Evolutionary conservation across 2,113 vertebrate genomes (phyloP).

Genomic region (Montifringilla adamsi): DNA sequence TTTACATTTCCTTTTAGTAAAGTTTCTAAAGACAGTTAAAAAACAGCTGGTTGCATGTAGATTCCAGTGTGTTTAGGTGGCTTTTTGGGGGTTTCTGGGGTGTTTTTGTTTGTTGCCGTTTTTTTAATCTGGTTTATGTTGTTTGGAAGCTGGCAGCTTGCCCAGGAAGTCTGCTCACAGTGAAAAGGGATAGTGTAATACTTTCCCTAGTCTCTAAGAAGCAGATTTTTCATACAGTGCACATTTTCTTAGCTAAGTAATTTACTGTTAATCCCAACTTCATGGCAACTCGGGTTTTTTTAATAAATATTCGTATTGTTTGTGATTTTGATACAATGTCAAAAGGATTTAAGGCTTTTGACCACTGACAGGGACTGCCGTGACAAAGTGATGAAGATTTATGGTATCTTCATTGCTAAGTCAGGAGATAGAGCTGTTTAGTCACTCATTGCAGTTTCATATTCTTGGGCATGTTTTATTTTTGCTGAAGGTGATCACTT

Average conservation of each 20-base stretch:
- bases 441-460: background rate
- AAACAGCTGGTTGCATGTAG: background rate
- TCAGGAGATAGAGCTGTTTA: background rate
- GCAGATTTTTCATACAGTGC: background rate
- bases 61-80: background rate
- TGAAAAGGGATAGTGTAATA: background rate
- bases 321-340: background rate
- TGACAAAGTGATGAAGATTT: background rate
- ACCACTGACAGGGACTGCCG: background rate
- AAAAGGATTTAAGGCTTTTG: background rate
- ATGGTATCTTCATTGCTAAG: background rate
- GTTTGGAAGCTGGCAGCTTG: background rate
- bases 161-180: background rate
- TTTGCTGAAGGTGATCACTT: background rate
- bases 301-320: rapidly evolving
- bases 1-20: background rate
- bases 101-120: background rate
- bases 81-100: background rate
- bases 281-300: rapidly evolving
- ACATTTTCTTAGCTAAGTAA: background rate
- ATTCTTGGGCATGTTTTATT: background rate
- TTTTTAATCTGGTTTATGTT: background rate
- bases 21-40: background rate
- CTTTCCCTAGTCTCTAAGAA: background rate
- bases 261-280: background rate